phyloP scores from a whole-genome alignment of 2,888 invertebrate genomes.

The Brenthis ino region DNA sequence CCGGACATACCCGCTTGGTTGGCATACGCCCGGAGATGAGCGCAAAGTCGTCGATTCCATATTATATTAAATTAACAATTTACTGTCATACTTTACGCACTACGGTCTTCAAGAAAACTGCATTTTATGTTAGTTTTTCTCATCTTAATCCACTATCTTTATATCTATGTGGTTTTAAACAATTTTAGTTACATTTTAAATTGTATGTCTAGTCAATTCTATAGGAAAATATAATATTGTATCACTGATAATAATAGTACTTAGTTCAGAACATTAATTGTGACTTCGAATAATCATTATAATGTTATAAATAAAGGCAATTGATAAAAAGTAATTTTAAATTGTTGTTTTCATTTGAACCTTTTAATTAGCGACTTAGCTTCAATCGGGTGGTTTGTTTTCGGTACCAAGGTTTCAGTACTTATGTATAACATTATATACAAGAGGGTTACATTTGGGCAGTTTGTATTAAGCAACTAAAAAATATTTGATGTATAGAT shows the following conservation, averaged over 20 bases:
- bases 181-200: conserved; percentile 17
- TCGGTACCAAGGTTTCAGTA: neutral
- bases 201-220: conserved; percentile 35
- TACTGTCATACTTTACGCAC: conserved; percentile 27
- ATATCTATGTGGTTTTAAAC: neutral
- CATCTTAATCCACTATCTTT: conserved; percentile 16
- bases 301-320: conserved; percentile 77
- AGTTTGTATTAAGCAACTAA: too few relatives aligned
- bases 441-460: too few relatives aligned
- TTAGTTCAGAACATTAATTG: conserved; percentile 33
- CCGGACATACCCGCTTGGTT: conserved; percentile 81
- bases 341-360: conserved; percentile 57
- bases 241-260: conserved; percentile 22
- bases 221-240: conserved; percentile 26
- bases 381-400: too few relatives aligned
- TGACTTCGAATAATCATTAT: conserved; percentile 53
- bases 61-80: conserved; percentile 14
- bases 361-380: neutral
- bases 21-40: conserved; percentile 97
- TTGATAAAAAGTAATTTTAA: conserved; percentile 71
- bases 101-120: conserved; percentile 25
- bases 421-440: neutral
- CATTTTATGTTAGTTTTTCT: conserved; percentile 15
- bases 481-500: too few relatives aligned
- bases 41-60: conserved; percentile 78